Evolutionary conservation across 2,888 invertebrate genomes (phyloP).

Genomic region (Eupithecia subumbrata): DNA sequence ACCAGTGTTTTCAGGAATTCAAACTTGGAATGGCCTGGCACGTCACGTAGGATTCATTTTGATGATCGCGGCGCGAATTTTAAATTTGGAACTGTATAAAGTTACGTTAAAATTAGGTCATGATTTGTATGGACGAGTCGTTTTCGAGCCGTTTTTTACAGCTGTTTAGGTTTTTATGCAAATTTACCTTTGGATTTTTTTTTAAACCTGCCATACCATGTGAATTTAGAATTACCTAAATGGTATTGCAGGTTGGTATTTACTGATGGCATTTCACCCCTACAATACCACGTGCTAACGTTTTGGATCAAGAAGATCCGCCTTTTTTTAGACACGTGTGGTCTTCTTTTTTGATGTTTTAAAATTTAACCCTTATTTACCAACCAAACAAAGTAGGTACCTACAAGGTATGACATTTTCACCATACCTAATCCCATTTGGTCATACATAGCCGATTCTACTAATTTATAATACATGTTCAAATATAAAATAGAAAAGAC

Average conservation of each 20-base stretch:
- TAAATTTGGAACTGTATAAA: constrained; percentile 64
- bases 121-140: constrained; percentile 61
- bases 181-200: not conserved
- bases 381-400: not conserved
- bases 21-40: constrained; percentile 54
- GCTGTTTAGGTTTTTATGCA: constrained; percentile 35
- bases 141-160: constrained; percentile 46
- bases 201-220: not conserved
- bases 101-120: constrained; percentile 63
- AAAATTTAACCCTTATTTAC: not conserved
- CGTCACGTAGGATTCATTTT: constrained; percentile 53
- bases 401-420: not conserved
- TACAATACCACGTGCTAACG: not conserved
- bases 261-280: not conserved
- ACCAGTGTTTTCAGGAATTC: constrained; percentile 40
- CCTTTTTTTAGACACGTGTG: too few relatives aligned
- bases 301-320: too few relatives aligned
- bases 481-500: not conserved
- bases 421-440: not conserved
- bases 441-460: not conserved
- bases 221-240: not conserved
- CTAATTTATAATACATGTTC: constrained; percentile 2
- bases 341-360: not conserved
- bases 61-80: constrained; percentile 70
- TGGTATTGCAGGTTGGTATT: not conserved